These are phyloP conservation scores for Plebejus anna DNA, from an alignment of 2,888 invertebrate species.

Conservation along the genomic window DNA sequence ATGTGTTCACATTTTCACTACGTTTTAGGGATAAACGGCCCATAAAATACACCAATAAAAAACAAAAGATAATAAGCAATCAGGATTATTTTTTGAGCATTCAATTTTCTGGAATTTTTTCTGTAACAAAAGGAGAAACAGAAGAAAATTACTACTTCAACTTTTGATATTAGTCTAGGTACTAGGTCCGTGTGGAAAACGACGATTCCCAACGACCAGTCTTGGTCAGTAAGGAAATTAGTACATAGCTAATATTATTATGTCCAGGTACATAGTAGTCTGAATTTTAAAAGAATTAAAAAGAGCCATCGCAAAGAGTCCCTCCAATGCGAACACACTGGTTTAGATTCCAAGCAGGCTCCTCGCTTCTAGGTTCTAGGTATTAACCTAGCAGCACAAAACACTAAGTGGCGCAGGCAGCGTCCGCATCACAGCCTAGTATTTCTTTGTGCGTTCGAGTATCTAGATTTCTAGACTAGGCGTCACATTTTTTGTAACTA, in stretches of 20 bases:
- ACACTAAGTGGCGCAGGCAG: background rate
- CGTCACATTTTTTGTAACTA: background rate
- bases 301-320: too few species aligned
- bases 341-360: background rate
- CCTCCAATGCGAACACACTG: background rate
- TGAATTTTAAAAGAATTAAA: too few species aligned
- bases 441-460: background rate
- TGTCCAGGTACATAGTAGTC: too few species aligned
- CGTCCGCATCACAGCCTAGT: background rate
- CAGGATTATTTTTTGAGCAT: background rate
- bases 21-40: background rate
- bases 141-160: too few species aligned
- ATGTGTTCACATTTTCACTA: background rate
- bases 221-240: too few species aligned
- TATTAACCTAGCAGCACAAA: background rate
- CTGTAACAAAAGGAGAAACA: background rate
- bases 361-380: background rate
- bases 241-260: too few species aligned
- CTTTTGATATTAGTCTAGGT: too few species aligned
- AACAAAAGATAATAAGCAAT: slow-evolving; percentile 9
- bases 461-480: slow-evolving; percentile 2
- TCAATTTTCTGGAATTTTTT: background rate
- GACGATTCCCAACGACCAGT: too few species aligned
- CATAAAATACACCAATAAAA: background rate
- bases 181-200: too few species aligned